phyloP scores from a whole-genome alignment of 1,140 invertebrate genomes.

The Antheraea mylitta region DNA sequence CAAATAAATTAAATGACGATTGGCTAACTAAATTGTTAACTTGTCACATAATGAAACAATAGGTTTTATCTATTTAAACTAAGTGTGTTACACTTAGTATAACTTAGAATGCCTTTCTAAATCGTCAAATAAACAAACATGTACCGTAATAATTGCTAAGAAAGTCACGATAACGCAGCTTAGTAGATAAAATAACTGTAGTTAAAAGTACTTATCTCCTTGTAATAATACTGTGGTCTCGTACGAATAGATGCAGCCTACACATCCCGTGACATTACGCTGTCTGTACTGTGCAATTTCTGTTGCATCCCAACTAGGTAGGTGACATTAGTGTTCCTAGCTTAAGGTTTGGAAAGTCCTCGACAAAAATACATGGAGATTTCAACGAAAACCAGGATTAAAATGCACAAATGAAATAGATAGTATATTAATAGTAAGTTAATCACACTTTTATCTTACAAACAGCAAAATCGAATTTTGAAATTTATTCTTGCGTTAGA shows the following conservation, averaged over 20 bases:
- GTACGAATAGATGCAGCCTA: conserved; percentile 26
- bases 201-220: conserved; percentile 6
- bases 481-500: no score
- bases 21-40: background rate
- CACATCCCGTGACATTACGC: conserved; percentile 28
- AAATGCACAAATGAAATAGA: no score
- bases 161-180: conserved; percentile 3
- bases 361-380: background rate
- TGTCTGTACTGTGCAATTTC: conserved; percentile 51
- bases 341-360: background rate
- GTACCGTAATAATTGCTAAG: conserved; percentile 11
- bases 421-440: no score
- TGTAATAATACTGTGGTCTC: conserved; percentile 21
- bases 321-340: background rate
- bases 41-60: background rate
- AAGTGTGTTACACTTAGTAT: background rate
- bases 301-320: conserved; percentile 17
- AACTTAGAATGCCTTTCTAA: background rate
- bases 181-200: background rate
- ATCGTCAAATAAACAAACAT: background rate
- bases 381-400: no score
- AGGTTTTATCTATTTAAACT: background rate
- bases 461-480: no score
- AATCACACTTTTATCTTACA: no score
- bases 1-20: background rate